Evolutionary conservation across 2,797 vertebrate species (phyloP).

Genomic region (Poecilia velifera): DNA sequence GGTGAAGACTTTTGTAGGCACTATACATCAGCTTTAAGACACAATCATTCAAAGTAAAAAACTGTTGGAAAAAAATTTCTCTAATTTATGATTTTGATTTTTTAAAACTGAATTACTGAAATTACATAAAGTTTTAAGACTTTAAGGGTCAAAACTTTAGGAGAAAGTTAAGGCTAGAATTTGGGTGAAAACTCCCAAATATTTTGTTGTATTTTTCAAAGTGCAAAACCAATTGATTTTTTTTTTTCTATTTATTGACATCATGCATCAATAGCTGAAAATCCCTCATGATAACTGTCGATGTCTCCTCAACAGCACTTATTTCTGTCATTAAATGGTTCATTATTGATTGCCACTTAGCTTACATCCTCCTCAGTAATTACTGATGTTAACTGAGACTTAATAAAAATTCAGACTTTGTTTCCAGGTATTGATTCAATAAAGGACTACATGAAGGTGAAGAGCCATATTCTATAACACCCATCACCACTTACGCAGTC

Average conservation of each 20-base stretch:
- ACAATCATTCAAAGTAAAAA: not conserved
- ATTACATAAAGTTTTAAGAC: not conserved
- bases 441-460: slow-evolving; percentile 58
- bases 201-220: not conserved
- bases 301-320: slow-evolving; percentile 15
- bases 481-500: slow-evolving; percentile 30
- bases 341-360: slow-evolving; percentile 44
- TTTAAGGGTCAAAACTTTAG: not conserved
- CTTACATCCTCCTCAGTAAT: slow-evolving; percentile 56
- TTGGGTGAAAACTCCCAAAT: not conserved
- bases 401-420: slow-evolving; percentile 48
- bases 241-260: not conserved
- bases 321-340: slow-evolving; percentile 50
- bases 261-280: not conserved
- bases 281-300: not conserved
- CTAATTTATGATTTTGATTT: not conserved
- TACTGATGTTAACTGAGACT: slow-evolving; percentile 47
- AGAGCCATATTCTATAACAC: slow-evolving; percentile 41
- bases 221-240: not conserved
- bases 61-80: not conserved
- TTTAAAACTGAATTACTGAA: not conserved
- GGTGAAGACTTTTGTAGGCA: not conserved
- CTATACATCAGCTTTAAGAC: not conserved
- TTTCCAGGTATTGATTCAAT: slow-evolving; percentile 58
- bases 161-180: not conserved